Conservation (phyloP, 2,113 vertebrate species). For the Anhinga anhinga region DNA sequence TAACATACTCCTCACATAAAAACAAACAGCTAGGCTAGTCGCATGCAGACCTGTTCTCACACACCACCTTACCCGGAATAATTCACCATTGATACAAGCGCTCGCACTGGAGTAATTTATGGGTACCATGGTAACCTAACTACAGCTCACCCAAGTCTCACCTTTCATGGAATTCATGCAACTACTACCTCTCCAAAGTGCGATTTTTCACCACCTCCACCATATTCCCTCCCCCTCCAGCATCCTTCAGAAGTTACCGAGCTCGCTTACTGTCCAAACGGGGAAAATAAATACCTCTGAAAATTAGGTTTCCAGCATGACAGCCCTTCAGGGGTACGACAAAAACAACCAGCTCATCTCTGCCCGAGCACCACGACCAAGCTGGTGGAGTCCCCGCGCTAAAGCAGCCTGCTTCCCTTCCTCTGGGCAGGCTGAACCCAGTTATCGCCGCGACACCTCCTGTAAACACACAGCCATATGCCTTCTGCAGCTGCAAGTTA, state of each 20-base stretch:
- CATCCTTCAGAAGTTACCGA: not conserved
- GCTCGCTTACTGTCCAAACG: not conserved
- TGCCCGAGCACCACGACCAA: not conserved
- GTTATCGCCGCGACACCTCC: not conserved
- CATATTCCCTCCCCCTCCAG: no score
- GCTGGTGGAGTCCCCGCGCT: not conserved
- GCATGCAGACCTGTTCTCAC: not conserved
- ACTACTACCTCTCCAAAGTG: not conserved
- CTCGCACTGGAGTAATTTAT: not conserved
- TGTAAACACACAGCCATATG: not conserved
- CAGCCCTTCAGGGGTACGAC: not conserved
- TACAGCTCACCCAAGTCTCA: not conserved
- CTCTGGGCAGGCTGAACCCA: not conserved
- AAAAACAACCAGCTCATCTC: not conserved
- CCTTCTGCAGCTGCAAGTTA: not conserved
- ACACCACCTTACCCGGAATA: not conserved
- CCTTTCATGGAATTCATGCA: not conserved
- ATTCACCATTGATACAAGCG: not conserved
- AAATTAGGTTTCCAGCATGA: not conserved
- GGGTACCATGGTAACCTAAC: not conserved
- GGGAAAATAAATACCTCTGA: not conserved
- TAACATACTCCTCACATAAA: not conserved
- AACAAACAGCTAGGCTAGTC: not conserved
- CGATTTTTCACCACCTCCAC: not conserved
- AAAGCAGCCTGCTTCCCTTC: not conserved